These are phyloP conservation scores for Acrossocheilus wenchowensis DNA, from an alignment of 2,797 vertebrate genomes.

Conservation along the genomic window DNA sequence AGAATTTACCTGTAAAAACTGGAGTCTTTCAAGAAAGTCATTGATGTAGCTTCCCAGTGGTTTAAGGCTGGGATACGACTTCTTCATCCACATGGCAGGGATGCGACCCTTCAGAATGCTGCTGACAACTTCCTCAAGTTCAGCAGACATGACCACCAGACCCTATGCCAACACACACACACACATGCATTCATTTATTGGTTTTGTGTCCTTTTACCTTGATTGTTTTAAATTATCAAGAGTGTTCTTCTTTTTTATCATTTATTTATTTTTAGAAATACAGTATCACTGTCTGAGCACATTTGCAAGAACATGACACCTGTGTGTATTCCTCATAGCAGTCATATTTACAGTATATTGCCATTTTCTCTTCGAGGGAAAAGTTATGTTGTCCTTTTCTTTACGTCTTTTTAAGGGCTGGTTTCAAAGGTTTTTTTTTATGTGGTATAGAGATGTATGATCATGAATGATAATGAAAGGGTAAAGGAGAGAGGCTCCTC, in stretches of 20 bases:
- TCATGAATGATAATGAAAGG: slow-evolving; percentile 7
- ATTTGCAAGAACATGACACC: not conserved
- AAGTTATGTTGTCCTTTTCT: not conserved
- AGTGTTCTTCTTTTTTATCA: not conserved
- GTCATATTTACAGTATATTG: not conserved
- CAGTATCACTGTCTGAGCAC: not conserved
- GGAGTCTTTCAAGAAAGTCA: slow-evolving; percentile 85
- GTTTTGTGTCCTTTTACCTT: not conserved
- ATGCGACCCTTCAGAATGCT: slow-evolving; percentile 88
- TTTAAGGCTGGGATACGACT: slow-evolving; percentile 91
- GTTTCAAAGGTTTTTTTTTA: not conserved
- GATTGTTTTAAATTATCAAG: not conserved
- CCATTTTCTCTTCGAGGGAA: not conserved
- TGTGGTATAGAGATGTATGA: slow-evolving; percentile 5
- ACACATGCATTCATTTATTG: slow-evolving; percentile 6
- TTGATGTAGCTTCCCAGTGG: slow-evolving; percentile 87
- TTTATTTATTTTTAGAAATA: not conserved
- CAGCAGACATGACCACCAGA: slow-evolving; percentile 87
- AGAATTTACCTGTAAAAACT: slow-evolving; percentile 83
- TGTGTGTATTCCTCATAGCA: not conserved
- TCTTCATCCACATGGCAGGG: slow-evolving; percentile 88
- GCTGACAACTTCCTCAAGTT: slow-evolving; percentile 87
- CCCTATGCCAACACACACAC: slow-evolving; percentile 71
- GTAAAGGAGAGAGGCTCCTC: slow-evolving; percentile 16
- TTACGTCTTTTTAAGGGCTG: not conserved